Conservation (phyloP, 1,140 invertebrate species). For the Drosophila micromelanica region DNA sequence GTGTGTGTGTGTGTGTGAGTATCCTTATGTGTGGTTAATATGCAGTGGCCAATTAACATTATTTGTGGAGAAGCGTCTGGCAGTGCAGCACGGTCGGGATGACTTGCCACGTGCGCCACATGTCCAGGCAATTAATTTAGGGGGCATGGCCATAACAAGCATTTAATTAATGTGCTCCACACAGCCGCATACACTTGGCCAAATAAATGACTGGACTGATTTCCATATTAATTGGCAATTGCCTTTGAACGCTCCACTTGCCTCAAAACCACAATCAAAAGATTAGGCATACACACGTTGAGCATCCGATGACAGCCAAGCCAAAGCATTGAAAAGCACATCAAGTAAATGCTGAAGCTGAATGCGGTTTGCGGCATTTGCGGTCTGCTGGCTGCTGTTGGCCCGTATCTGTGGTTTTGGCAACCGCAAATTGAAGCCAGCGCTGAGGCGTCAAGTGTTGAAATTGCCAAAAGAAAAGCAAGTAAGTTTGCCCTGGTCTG, state of each 20-base stretch:
- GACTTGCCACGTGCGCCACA: constrained; percentile 38
- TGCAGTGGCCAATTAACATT: constrained; percentile 41
- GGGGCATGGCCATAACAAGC: constrained; percentile 54
- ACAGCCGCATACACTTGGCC: constrained; percentile 5
- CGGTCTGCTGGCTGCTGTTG: constrained; percentile 12
- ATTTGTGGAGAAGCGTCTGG: constrained; percentile 18
- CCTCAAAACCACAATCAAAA: constrained; percentile 14
- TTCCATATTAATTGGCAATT: constrained; percentile 78
- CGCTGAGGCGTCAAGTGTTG: constrained; percentile 32
- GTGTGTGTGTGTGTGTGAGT: constrained; percentile 1
- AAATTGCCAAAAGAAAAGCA: constrained; percentile 16
- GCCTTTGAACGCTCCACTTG: constrained; percentile 35
- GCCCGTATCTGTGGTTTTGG: background rate
- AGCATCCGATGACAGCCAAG: constrained; percentile 11
- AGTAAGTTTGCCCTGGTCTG: too few relatives aligned
- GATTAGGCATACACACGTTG: constrained; percentile 62
- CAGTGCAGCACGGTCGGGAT: background rate
- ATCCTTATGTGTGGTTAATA: constrained; percentile 10
- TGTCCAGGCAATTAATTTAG: constrained; percentile 39
- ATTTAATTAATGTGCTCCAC: constrained; percentile 49
- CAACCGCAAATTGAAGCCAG: constrained; percentile 46
- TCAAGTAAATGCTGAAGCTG: background rate
- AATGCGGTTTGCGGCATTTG: constrained; percentile 35
- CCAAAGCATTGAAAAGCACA: background rate
- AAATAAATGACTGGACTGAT: constrained; percentile 58